phyloP scores from a whole-genome alignment of 1,140 invertebrate species.

The Lutraria rhynchaena region DNA sequence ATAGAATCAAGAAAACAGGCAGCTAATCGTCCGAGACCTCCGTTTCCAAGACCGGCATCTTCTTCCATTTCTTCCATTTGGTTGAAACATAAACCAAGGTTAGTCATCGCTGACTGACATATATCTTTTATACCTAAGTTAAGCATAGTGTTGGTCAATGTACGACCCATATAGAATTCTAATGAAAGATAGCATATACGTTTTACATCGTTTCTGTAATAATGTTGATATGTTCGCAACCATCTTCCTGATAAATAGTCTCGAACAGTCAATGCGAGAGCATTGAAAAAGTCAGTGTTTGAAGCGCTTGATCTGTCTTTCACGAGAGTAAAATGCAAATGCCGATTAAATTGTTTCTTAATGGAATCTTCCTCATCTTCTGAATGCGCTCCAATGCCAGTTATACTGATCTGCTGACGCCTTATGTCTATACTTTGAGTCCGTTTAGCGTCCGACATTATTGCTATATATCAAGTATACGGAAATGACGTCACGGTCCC shows the following conservation, averaged over 20 bases:
- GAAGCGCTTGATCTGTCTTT: slow-evolving; percentile 99
- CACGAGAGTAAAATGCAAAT: slow-evolving; percentile 97
- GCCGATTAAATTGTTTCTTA: slow-evolving; percentile 98
- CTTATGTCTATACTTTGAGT: slow-evolving; percentile 80
- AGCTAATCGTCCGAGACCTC: slow-evolving; percentile 96
- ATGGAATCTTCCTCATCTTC: slow-evolving; percentile 94
- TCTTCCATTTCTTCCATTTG: slow-evolving; percentile 98
- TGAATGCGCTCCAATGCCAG: slow-evolving; percentile 93
- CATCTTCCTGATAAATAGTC: slow-evolving; percentile 98
- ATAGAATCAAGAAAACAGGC: slow-evolving; percentile 99
- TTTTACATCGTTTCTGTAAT: slow-evolving; percentile 98
- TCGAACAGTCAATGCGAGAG: slow-evolving; percentile 96
- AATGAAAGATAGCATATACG: slow-evolving; percentile 98
- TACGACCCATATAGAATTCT: slow-evolving; percentile 99
- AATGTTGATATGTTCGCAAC: slow-evolving; percentile 99
- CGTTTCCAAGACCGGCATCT: slow-evolving; percentile 98
- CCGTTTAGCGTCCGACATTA: background rate
- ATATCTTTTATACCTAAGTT: slow-evolving; percentile 97
- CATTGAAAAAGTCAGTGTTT: slow-evolving; percentile 96
- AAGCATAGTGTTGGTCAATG: slow-evolving; percentile 98
- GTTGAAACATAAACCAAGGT: slow-evolving; percentile 97
- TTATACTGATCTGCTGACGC: slow-evolving; percentile 97
- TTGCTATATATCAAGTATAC: background rate
- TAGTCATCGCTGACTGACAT: slow-evolving; percentile 97
- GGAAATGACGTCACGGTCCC: slow-evolving; percentile 35